Evolutionary conservation across 2,888 invertebrate genomes (phyloP), one percentile per base, ranked within the genome.

Genomic region (Lamellibrachia satsuma): DNA sequence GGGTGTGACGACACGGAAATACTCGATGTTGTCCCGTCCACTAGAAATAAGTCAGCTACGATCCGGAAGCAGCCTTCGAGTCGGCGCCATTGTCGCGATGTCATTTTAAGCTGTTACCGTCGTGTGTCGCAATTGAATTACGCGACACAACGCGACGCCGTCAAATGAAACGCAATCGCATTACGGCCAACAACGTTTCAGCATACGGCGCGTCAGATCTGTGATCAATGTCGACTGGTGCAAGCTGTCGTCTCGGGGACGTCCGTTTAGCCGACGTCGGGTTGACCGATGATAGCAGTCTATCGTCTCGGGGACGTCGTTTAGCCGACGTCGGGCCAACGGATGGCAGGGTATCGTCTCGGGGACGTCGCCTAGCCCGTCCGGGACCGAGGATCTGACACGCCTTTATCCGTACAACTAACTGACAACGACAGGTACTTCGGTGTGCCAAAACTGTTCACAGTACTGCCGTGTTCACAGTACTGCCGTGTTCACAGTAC

Each of bases 111-210:
- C 75, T 75, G 75, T 75, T 75, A 75, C 75, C 75, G 75, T 75
- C 75, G 75, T 75, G 15, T 75, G 75, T 75, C 75, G 15, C 75
- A 75, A 75, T 75, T 75, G 75, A 75, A 75, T 75, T 75, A 75
- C 75, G 75, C 75, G 75, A 75, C 75, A 22, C 75, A 75, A 75
- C 75, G 75, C 22, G n/a, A 22, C 22, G 15, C 3, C 22, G 75
- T 75, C 22, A 75, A 15, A 75, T 75, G 75, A 75, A 75, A 75
- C 75, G 75, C 22, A 75, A 75, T n/a, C 75, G 75, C 75, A 75
- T 75, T 75, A 15, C 75, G 75, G 22, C 75, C 22, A 22, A 75
- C 75, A 22, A 22, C 11, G 22, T 15, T 75, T 55, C 6, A 75
- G 75, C 15, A 75, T 75, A 75, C 22, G 15, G 75, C 22, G 75